Evolutionary conservation across 2,113 vertebrate species (phyloP), one percentile per base, ranked within the genome.

Genomic region (Sinocyclocheilus rhinocerous): DNA sequence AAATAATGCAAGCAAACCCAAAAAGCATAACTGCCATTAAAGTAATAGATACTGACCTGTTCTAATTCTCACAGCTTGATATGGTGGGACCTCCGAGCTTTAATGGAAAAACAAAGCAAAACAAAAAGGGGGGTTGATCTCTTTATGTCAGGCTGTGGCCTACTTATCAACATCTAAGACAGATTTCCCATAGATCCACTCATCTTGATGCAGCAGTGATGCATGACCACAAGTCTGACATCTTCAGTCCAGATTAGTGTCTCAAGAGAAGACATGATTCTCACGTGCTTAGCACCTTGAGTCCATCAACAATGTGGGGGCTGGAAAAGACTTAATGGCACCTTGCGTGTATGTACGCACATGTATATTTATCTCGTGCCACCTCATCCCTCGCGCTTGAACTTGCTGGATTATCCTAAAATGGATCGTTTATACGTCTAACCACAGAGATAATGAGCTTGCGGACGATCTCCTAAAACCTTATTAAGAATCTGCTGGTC

Each of bases 11-110:
- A 86, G 29, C 24, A 39, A 36, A 18, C 55, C 15, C 1, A 82
- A 76, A 76, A 42, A 4, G 5, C 42, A 45, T 42, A 42, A 42
- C 42, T 42, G 42, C 42, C 42, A 12, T 33, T 2, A 57, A 63
- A 65, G 20, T 75, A 20, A 50, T 45, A 67, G 26, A 83, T 89
- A 94, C 94, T 94, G 91, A 95, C 95, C 92, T 91, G 94, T 92
- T 94, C 88, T 94, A 88, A 94, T 89, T 94, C 93, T 93, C 88
- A 94, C 93, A 82, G 93, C 91, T 91, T 93, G 94, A 88, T 92
- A 89, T 76, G 85, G 84, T 87, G 93, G 90, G 89, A 94, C 92
- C 24, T 94, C 92, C 91, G 91, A 92, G 90, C 95, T 95, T 91
- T 89, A 42, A 76, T n/a, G 87, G 90, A 90, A 86, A 90, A 73